Evolutionary conservation across 2,797 vertebrate species (phyloP).

Genomic region (Pterois miles): DNA sequence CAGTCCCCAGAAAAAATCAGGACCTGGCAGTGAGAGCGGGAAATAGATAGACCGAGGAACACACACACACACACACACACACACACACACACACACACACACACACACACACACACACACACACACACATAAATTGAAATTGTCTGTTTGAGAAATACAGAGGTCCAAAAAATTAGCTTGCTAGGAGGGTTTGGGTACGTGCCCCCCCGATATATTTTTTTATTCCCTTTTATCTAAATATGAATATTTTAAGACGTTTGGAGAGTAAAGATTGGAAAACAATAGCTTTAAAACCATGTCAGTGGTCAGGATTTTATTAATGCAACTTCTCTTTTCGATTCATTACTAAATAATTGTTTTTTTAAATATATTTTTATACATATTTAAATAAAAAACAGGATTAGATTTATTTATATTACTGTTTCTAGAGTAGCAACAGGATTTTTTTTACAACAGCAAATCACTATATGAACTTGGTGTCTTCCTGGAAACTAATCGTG

Average conservation of each 20-base stretch:
- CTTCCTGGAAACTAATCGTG: no score
- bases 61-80: not conserved
- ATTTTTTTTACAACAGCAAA: no score
- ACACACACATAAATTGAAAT: not conserved
- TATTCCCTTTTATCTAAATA: no score
- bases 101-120: not conserved
- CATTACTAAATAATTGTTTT: not conserved
- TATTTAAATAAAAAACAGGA: not conserved
- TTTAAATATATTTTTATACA: not conserved
- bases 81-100: not conserved
- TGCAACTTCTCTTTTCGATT: not conserved
- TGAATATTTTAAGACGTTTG: not conserved
- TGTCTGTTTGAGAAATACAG: not conserved
- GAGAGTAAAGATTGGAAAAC: not conserved
- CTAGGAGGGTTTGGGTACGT: no score
- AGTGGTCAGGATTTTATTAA: not conserved
- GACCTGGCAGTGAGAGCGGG: constrained; percentile 38
- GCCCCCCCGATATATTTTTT: no score
- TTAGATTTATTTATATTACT: no score
- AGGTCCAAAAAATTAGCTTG: not conserved
- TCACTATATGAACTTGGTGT: fast-evolving
- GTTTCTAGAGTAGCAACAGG: no score
- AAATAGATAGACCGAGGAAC: constrained; percentile 18
- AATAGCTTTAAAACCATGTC: not conserved
- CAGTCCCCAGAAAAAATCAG: constrained; percentile 47